Percentiles rank a stretch among this genome's conserved stretches.
These are phyloP conservation scores for Xenopus laevis DNA, from an alignment of 2,113 vertebrate genomes.

Conservation along the genomic window DNA sequence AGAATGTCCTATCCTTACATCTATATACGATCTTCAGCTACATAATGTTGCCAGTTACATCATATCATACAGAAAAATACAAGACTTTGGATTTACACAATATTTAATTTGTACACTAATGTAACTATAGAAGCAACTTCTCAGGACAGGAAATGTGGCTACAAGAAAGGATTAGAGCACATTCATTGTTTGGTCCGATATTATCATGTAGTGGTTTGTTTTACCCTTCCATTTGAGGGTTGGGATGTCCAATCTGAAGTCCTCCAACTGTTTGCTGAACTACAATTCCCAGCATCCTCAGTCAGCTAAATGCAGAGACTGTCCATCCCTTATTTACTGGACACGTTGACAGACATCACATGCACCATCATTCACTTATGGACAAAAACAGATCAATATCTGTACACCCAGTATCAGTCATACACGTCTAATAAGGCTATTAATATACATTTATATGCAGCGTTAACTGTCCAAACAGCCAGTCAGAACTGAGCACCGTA, in stretches of 20 bases:
- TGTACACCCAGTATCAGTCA: conserved; percentile 62
- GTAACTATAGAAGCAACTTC: conserved; percentile 84
- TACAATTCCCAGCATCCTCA: neutral
- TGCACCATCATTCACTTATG: conserved; percentile 84
- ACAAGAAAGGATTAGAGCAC: conserved; percentile 69
- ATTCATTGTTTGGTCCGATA: conserved; percentile 87
- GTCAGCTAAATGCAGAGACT: neutral
- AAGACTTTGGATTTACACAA: conserved; percentile 73
- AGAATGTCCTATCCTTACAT: conserved; percentile 34
- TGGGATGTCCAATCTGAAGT: conserved; percentile 24
- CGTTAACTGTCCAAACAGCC: conserved; percentile 78
- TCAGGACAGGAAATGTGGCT: conserved; percentile 71
- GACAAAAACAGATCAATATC: conserved; percentile 68
- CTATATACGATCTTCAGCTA: conserved; percentile 40
- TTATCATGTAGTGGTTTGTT: conserved; percentile 70
- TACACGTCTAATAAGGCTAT: conserved; percentile 83
- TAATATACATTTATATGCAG: conserved; percentile 78
- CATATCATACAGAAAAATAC: conserved; percentile 78
- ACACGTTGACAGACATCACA: conserved; percentile 78
- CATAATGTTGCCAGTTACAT: conserved; percentile 46
- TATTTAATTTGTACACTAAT: conserved; percentile 91
- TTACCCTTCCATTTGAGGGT: conserved; percentile 60
- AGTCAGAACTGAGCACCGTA: conserved; percentile 87
- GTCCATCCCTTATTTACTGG: conserved; percentile 36
- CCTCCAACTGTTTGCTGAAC: too few species aligned